Base-by-base conservation (phyloP, 2,888 invertebrate species). In the Balanococcus diminutus region DNA sequence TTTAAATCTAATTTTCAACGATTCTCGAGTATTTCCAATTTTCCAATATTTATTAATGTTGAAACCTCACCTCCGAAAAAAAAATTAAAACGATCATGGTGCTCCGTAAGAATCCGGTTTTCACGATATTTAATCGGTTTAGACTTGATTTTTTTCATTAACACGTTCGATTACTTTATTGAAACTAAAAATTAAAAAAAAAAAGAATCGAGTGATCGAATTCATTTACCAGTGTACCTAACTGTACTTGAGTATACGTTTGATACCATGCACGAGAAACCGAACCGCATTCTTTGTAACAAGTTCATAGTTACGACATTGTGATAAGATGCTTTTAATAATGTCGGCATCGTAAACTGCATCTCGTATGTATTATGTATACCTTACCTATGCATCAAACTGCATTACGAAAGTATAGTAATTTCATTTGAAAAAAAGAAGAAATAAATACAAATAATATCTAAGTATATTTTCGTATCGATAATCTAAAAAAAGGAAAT, bases 201-300 rank as follows among this genome's bases (percentile, higher is more conserved):
- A 56, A 56, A 56, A 56, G 4, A 19, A 56, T n/a, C n/a, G 4
- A 36, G 36, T 6, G 4, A 51, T 56, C 56, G 56, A 79, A 36
- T 36, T n/a, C 75, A 36, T 79, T 79, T 79, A 79, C 75, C 75
- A 19, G 19, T 72, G 36, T 36, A 79, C 19, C 75, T 79, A 79
- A 79, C 75, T 79, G 75, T 79, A 79, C 75, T 79, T 14, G n/a
- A 0, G 36, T 36, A 25, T 79, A 25, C 19, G 75, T 36, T n/a
- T 36, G 75, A 19, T 36, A 36, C 72, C 5, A 31, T 14, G 16
- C 67, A 67, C 36, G 19, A 79, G 75, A 79, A 36, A 19, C 36
- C 19, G 19, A 79, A 79, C 75, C 75, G 19, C 75, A 79, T 79
- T 79, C 75, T 79, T 79, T 79, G 75, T 79, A 79, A 79, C 75